Evolutionary conservation across 2,113 vertebrate genomes (phyloP).

Genomic region (Oophaga pumilio): DNA sequence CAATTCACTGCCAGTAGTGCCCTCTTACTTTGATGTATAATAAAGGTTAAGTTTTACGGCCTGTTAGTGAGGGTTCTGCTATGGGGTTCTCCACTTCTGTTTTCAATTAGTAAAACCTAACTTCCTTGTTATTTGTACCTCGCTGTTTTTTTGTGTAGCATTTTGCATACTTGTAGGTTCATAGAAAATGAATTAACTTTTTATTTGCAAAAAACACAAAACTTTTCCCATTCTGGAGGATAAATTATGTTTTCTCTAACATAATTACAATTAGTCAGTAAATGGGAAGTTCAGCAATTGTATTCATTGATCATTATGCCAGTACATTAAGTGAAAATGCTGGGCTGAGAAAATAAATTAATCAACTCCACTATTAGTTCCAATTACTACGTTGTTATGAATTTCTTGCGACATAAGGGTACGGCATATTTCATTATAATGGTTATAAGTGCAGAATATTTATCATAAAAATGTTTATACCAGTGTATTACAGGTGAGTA

Average conservation of each 20-base stretch:
- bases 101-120: no score
- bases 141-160: background rate
- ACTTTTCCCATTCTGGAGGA: background rate
- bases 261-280: background rate
- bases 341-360: background rate
- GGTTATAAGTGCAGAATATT: constrained; percentile 11
- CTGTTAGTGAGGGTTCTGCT: no score
- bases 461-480: background rate
- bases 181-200: background rate
- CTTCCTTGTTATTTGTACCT: no score
- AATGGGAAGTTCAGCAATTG: background rate
- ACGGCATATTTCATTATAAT: background rate
- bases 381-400: constrained; percentile 4
- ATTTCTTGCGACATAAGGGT: background rate
- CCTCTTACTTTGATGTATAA: no score
- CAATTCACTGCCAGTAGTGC: no score
- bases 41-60: no score
- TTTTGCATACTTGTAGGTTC: background rate
- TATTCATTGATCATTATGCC: constrained; percentile 12
- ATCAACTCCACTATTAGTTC: constrained; percentile 20
- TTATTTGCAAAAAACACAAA: background rate
- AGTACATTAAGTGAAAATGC: background rate
- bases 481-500: background rate
- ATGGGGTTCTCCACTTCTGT: no score
- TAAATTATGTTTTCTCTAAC: background rate